A percentile compares a stretch with the other conserved stretches of the same genome.
These are phyloP conservation scores for Piaya cayana DNA, from an alignment of 2,113 vertebrate species.

Conservation along the genomic window DNA sequence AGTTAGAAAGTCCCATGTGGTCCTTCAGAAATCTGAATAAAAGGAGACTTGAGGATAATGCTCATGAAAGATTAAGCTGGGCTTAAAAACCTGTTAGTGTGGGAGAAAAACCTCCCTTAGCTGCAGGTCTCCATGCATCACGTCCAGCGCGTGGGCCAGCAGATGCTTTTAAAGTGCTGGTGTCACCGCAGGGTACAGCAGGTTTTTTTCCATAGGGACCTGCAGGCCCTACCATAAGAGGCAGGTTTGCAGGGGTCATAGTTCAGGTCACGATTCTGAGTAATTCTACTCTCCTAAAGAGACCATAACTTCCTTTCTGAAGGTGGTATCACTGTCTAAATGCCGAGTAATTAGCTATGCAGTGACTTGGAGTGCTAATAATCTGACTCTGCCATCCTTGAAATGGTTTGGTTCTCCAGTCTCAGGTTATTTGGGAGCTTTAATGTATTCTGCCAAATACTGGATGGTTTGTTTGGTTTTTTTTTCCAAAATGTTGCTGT, in stretches of 20 bases:
- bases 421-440: background rate
- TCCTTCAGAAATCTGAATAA: background rate
- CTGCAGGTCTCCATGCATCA: fast-evolving
- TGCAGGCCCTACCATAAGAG: fast-evolving
- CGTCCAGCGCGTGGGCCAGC: fast-evolving
- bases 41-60: background rate
- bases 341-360: background rate
- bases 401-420: background rate
- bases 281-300: background rate
- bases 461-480: too few relatives aligned
- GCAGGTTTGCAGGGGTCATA: background rate
- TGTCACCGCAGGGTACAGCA: background rate
- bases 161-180: background rate
- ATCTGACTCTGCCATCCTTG: background rate
- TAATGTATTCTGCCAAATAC: background rate
- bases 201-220: background rate
- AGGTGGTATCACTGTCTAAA: background rate
- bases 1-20: fast-evolving
- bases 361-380: background rate
- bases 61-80: slow-evolving; percentile 31
- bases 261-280: background rate
- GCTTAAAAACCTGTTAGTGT: background rate
- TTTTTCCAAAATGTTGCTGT: fast-evolving
- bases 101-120: background rate
- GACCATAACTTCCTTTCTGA: fast-evolving